Percentiles rank a stretch among this genome's conserved stretches.
Conservation (phyloP, 2,797 vertebrate genomes). For the Poecilia gillii region DNA sequence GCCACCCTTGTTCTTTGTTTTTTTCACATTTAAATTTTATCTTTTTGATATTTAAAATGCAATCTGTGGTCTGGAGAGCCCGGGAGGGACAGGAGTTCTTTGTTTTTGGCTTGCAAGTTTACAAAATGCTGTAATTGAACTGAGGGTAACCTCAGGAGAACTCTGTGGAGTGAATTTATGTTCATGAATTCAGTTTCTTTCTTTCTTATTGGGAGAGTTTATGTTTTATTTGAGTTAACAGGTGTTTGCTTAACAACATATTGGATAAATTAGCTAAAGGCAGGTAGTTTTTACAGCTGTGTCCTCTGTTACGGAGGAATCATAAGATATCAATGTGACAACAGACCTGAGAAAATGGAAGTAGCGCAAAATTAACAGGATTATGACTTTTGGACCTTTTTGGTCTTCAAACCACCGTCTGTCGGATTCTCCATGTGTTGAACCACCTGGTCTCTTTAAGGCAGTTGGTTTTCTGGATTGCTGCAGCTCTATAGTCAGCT, state of each 20-base stretch:
- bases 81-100: background rate
- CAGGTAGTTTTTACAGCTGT: background rate
- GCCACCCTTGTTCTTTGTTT: background rate
- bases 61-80: background rate
- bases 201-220: background rate
- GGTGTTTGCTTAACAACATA: background rate
- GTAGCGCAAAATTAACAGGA: slow-evolving; percentile 33
- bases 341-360: slow-evolving; percentile 9
- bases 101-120: background rate
- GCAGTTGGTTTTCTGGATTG: slow-evolving; percentile 27
- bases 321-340: background rate
- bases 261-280: background rate
- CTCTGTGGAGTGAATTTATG: background rate
- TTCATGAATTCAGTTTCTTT: background rate
- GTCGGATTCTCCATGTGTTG: slow-evolving; percentile 36
- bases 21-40: background rate
- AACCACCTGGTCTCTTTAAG: slow-evolving; percentile 42
- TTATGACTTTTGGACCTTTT: slow-evolving; percentile 16
- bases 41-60: background rate
- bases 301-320: background rate
- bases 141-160: background rate
- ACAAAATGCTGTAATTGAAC: background rate
- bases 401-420: background rate
- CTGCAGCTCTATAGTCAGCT: slow-evolving; percentile 42
- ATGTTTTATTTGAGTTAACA: background rate